Evolutionary conservation across 2,113 vertebrate species (phyloP).

Genomic region (Odontophorus gujanensis): DNA sequence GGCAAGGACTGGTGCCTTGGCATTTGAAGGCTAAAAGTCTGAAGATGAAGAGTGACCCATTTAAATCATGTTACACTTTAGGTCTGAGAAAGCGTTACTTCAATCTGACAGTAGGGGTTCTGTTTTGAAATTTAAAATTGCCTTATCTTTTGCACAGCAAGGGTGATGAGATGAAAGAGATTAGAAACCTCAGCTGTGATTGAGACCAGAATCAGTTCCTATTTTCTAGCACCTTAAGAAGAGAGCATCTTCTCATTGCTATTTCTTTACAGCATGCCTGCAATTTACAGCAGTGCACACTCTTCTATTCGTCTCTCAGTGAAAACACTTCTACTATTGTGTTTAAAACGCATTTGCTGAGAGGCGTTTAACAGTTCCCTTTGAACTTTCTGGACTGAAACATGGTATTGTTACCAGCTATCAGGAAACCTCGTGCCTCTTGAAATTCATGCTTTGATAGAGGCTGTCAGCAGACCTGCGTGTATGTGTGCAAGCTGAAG

Average conservation of each 20-base stretch:
- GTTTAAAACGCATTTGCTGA: neutral
- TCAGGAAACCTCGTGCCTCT: neutral
- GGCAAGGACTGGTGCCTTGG: neutral
- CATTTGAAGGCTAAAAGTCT: neutral
- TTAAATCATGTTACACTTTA: neutral
- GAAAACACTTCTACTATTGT: neutral
- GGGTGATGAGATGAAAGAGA: constrained; percentile 17
- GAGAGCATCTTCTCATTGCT: neutral
- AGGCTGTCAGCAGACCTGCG: neutral
- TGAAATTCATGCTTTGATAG: neutral
- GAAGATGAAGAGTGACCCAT: neutral
- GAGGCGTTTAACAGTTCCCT: neutral
- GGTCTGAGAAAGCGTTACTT: neutral
- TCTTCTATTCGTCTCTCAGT: neutral
- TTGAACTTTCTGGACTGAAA: neutral
- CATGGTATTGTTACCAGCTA: neutral
- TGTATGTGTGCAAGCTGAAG: neutral
- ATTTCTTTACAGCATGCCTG: neutral
- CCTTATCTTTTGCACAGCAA: neutral
- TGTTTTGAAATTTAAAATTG: constrained; percentile 20
- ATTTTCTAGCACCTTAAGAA: neutral
- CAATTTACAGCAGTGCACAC: neutral
- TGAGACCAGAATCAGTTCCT: neutral
- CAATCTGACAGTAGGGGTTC: neutral
- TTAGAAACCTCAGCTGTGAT: neutral